Evolutionary conservation across 2,888 invertebrate species (phyloP).

Genomic region (Tipula helvola): DNA sequence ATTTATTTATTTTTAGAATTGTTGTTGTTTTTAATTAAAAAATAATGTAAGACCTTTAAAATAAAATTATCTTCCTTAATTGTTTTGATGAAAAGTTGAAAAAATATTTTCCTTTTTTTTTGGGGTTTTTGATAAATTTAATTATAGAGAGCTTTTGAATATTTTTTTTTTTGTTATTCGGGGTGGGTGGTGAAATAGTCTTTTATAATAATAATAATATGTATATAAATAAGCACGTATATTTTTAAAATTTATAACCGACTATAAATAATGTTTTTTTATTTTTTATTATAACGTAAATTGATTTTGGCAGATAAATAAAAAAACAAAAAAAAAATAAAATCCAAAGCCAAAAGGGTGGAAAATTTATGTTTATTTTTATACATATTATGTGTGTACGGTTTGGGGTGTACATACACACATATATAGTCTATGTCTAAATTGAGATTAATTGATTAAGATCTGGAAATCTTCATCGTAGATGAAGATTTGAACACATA

Average conservation of each 20-base stretch:
- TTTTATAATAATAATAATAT: background rate
- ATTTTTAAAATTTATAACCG: slow-evolving; percentile 4
- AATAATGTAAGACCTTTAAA: background rate
- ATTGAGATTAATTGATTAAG: background rate
- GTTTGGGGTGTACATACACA: background rate
- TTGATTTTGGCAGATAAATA: background rate
- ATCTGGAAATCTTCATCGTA: background rate
- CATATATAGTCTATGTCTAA: background rate
- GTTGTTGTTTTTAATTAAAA: background rate
- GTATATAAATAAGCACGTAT: background rate
- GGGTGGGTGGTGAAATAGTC: background rate
- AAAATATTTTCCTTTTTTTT: background rate
- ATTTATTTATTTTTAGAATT: background rate
- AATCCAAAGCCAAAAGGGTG: background rate
- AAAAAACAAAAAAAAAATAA: background rate
- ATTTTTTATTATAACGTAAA: background rate
- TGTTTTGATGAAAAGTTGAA: background rate
- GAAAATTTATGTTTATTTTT: background rate
- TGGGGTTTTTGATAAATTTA: background rate
- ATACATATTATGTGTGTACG: background rate
- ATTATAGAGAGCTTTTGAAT: background rate
- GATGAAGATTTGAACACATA: background rate
- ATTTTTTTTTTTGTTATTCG: background rate
- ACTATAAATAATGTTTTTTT: background rate
- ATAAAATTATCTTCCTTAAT: background rate